These are phyloP conservation scores for Novumbra hubbsi DNA, from an alignment of 2,797 vertebrate species.

Conservation along the genomic window DNA sequence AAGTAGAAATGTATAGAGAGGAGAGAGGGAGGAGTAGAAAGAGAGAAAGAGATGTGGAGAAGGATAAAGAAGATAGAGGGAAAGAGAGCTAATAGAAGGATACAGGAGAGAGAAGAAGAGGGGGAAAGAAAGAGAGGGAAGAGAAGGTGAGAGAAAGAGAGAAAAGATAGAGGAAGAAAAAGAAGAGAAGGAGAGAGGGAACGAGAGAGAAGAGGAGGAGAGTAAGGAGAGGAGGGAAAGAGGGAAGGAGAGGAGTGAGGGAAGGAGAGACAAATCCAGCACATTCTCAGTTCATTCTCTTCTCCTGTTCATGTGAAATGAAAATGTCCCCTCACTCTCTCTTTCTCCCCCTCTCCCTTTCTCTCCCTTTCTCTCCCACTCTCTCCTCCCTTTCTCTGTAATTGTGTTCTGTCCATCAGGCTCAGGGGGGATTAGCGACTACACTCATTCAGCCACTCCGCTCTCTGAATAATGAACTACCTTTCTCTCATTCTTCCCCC, in stretches of 20 bases:
- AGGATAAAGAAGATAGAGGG: constrained; percentile 40
- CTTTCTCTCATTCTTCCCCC: neutral
- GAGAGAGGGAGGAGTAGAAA: neutral
- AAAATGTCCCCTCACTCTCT: neutral
- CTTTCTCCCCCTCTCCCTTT: neutral
- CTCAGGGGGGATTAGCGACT: neutral
- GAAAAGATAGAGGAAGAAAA: neutral
- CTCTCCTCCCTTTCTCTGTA: neutral
- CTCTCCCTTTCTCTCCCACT: neutral
- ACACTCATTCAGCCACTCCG: constrained; percentile 56
- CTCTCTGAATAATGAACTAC: constrained; percentile 2
- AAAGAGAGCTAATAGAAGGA: no score
- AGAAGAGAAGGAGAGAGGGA: neutral
- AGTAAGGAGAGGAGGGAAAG: no score
- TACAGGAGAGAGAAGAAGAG: neutral
- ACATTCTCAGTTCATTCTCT: neutral
- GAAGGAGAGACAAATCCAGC: neutral
- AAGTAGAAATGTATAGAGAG: neutral
- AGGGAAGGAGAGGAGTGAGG: neutral
- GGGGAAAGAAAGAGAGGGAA: constrained; percentile 22
- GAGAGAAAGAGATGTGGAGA: neutral
- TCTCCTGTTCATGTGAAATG: neutral
- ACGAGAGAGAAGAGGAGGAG: neutral
- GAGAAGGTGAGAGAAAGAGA: constrained; percentile 24
- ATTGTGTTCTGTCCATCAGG: neutral